Conservation (phyloP, 2,113 vertebrate species). For the Perognathus longimembris region DNA sequence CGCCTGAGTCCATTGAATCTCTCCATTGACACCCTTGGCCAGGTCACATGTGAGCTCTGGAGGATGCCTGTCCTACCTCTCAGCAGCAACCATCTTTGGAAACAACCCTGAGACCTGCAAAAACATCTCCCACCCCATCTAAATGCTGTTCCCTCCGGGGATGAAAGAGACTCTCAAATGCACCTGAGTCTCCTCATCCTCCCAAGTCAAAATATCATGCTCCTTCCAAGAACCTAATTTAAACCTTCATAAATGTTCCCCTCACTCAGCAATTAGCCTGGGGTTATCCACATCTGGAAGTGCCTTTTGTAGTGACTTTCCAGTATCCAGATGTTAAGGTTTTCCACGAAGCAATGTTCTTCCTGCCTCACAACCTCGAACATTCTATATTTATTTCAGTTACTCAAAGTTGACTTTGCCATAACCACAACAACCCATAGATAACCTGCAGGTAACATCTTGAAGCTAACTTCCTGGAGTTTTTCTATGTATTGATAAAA, state of each 20-base stretch:
- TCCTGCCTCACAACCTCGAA: not conserved
- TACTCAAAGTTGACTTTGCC: not conserved
- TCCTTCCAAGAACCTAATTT: not conserved
- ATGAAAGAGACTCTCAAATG: not conserved
- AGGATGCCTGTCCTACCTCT: not conserved
- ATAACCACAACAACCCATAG: slow-evolving; percentile 5
- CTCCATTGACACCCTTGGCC: not conserved
- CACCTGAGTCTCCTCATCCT: not conserved
- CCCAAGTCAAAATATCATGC: not conserved
- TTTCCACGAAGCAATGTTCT: not conserved
- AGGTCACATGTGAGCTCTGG: not conserved
- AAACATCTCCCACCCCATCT: not conserved
- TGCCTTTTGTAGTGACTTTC: not conserved
- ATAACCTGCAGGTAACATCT: not conserved
- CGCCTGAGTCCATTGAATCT: not conserved
- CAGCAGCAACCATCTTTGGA: not conserved
- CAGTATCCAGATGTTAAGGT: not conserved
- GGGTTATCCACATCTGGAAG: not conserved
- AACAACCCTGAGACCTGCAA: too few relatives aligned
- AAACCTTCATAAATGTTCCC: not conserved
- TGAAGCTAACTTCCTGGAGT: not conserved
- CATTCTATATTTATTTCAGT: not conserved
- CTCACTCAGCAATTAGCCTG: not conserved
- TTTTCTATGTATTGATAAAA: not conserved
- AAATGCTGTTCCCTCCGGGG: not conserved